A percentile compares a stretch with the other conserved stretches of the same genome.
These are phyloP conservation scores for Anguilla megastoma DNA, from an alignment of 2,797 vertebrate species.

Conservation along the genomic window DNA sequence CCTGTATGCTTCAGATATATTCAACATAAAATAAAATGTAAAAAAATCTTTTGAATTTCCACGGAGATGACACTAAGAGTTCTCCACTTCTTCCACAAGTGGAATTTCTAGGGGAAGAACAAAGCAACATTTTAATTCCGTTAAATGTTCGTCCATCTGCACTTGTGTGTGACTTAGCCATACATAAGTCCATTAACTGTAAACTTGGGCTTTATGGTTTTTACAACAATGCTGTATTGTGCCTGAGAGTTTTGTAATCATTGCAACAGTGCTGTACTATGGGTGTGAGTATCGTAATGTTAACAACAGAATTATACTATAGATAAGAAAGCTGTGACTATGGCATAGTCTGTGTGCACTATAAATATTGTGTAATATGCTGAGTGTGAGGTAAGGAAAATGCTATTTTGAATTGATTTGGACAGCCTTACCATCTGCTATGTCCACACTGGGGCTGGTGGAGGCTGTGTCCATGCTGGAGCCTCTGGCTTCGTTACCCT, in stretches of 20 bases:
- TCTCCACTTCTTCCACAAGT: slow-evolving; percentile 75
- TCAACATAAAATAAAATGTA: neutral
- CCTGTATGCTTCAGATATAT: neutral
- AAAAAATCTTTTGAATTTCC: neutral
- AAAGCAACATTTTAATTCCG: slow-evolving; percentile 32
- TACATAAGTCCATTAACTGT: neutral
- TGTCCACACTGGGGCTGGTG: slow-evolving; percentile 75
- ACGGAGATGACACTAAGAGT: slow-evolving; percentile 55
- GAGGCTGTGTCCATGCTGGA: slow-evolving; percentile 65
- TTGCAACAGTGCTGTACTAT: neutral
- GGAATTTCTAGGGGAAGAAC: slow-evolving; percentile 76
- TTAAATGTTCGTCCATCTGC: neutral
- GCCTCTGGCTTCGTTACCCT: slow-evolving; percentile 54
- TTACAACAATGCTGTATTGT: neutral
- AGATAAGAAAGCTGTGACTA: neutral
- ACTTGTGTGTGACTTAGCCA: neutral
- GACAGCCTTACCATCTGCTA: slow-evolving; percentile 75
- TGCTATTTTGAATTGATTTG: neutral
- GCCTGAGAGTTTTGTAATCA: neutral
- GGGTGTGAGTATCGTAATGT: neutral
- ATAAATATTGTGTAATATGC: neutral
- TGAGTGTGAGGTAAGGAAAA: neutral
- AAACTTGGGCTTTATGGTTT: neutral
- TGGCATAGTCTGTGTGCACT: neutral
- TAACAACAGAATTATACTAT: neutral